Evolutionary conservation across 2,113 vertebrate genomes (phyloP).

Genomic region (Nymphicus hollandicus): DNA sequence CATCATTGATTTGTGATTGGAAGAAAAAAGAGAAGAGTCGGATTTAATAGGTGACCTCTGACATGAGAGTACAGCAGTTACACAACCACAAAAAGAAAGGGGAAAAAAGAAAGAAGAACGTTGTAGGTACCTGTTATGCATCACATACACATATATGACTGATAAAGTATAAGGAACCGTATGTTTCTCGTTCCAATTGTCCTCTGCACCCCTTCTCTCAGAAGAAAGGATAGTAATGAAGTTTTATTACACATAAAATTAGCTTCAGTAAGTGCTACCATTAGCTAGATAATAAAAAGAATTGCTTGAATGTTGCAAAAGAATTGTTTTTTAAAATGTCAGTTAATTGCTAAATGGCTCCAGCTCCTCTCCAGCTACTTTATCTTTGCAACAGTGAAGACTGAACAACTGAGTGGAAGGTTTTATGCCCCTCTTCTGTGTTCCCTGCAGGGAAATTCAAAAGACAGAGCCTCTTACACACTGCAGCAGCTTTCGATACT

Average conservation of each 20-base stretch:
- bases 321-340: conserved; percentile 66
- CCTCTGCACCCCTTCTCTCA: conserved; percentile 45
- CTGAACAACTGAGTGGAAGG: not conserved
- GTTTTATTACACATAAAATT: conserved; percentile 76
- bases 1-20: conserved; percentile 48
- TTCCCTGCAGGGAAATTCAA: not conserved
- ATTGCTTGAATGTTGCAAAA: conserved; percentile 64
- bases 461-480: not conserved
- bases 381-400: conserved; percentile 3
- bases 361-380: conserved; percentile 5
- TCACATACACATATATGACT: not conserved
- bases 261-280: conserved; percentile 69
- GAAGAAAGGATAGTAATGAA: conserved; percentile 66
- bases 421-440: conserved; percentile 1
- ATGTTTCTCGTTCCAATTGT: conserved; percentile 39
- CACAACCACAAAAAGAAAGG: not conserved
- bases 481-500: not conserved
- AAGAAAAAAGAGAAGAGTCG: not conserved
- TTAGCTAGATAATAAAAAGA: conserved; percentile 72
- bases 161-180: not conserved
- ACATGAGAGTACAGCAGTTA: not conserved
- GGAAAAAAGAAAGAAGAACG: not conserved
- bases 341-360: conserved; percentile 56
- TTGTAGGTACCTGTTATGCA: not conserved
- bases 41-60: not conserved